Percentiles rank a stretch among this genome's conserved stretches.
These are phyloP conservation scores for Parazoanthus atlanticus DNA, from an alignment of 92 coral and sea anemone species.

Conservation along the genomic window DNA sequence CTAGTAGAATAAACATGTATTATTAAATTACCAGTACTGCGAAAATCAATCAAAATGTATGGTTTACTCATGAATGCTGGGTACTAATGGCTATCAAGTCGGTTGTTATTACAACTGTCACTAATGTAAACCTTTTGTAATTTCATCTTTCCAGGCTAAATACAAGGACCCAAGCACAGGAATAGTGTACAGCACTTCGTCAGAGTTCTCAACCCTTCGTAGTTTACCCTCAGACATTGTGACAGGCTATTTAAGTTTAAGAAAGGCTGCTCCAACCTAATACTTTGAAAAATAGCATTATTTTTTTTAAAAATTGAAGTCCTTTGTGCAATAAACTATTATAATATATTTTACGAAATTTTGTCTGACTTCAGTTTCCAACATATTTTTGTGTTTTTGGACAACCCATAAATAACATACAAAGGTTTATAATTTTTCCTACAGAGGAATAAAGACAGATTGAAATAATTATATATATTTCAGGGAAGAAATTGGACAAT, in stretches of 20 bases:
- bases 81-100: background rate
- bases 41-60: too few relatives aligned
- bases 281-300: background rate
- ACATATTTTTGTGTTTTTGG: background rate
- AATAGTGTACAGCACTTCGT: constrained; percentile 79
- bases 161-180: constrained; percentile 99
- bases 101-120: background rate
- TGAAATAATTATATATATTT: too few relatives aligned
- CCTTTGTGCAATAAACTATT: background rate
- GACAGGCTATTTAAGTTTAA: constrained; percentile 85
- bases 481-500: too few relatives aligned
- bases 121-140: background rate
- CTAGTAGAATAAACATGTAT: too few relatives aligned
- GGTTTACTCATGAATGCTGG: too few relatives aligned
- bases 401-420: background rate
- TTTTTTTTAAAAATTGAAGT: background rate
- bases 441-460: too few relatives aligned
- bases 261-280: constrained; percentile 93
- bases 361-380: background rate
- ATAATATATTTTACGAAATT: background rate
- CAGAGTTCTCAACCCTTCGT: constrained; percentile 90
- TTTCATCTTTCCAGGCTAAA: constrained; percentile 73
- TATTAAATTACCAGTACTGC: too few relatives aligned
- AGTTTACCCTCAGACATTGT: constrained; percentile 94
- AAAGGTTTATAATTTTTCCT: too few relatives aligned